Evolutionary conservation across 2,888 invertebrate species (phyloP), one percentile per base, ranked within the genome.

Genomic region (Loripinus fragilis): DNA sequence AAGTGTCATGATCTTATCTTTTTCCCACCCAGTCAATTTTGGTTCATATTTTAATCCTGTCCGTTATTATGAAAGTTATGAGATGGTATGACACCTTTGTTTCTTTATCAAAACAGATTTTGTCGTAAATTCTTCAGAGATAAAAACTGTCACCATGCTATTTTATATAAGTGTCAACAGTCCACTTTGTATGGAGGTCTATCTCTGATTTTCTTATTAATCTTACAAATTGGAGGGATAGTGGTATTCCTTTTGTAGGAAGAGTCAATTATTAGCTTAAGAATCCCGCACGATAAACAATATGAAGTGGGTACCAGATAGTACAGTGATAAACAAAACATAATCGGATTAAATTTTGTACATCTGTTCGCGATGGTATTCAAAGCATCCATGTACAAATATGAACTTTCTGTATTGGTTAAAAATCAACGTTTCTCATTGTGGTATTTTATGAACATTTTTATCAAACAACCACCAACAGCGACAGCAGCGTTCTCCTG

Each of bases 191-290:
- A 48, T 52, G 3, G 52, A n/a, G 25, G 7, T n/a, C 25, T 52
- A 52, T 52, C 52, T 52, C 25, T 52, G 52, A 52, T 52, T 52
- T 52, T 52, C 52, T 52, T 52, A 52, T 52, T 52, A 52, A 52
- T 52, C 52, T n/a, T 2, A 10, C n/a, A 52, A 52, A 52, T 52
- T 52, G 52, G 25, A 52, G 52, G 52, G 25, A 52, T 52, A 52
- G 52, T 23, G 52, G 52, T 52, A 52, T 52, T 52, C 52, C 52
- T 52, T 52, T 52, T 25, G 52, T 25, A 23, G 25, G n/a, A n/a
- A 52, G 20, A 52, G 52, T 52, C 52, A 52, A 52, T 52, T 52
- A 52, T 52, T 52, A 52, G 52, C 25, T 52, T 52, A 25, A 28
- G 52, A 10, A 20, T 25, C n/a, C 52, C 20, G 28, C 8, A 52